phyloP scores from a whole-genome alignment of 2,888 invertebrate genomes.

The Leuctra nigra region DNA sequence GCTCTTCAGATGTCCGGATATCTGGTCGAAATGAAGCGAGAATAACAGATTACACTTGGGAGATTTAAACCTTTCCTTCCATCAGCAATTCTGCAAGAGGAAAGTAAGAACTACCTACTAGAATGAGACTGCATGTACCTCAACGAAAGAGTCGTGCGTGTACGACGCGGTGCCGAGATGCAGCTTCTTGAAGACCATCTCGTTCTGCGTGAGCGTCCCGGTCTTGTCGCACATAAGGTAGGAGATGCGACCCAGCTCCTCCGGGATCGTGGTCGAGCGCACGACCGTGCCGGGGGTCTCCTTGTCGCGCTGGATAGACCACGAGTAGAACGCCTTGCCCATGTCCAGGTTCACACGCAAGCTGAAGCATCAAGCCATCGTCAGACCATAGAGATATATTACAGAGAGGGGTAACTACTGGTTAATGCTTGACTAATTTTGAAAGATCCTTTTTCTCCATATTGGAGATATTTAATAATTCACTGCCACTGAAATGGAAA shows the following conservation, averaged over 20 bases:
- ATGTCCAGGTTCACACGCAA: constrained; percentile 97
- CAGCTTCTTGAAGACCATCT: constrained; percentile 93
- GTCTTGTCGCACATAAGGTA: constrained; percentile 98
- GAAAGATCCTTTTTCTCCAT: no score
- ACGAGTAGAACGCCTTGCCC: constrained; percentile 97
- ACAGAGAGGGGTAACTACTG: no score
- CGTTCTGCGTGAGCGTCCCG: constrained; percentile 96
- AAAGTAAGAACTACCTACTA: no score
- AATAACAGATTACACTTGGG: no score
- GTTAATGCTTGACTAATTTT: no score
- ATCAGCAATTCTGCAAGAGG: no score
- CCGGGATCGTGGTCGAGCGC: constrained; percentile 95
- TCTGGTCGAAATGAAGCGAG: constrained; percentile 35
- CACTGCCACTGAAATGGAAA: no score
- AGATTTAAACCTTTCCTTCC: not conserved
- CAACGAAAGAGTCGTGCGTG: constrained; percentile 78
- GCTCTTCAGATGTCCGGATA: constrained; percentile 42
- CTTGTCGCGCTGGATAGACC: constrained; percentile 91
- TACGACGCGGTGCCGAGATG: constrained; percentile 92
- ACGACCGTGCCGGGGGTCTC: constrained; percentile 92
- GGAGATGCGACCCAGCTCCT: constrained; percentile 93
- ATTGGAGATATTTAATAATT: no score
- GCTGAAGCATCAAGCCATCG: constrained; percentile 44
- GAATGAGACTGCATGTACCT: no score
- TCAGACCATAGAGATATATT: no score